Evolutionary conservation across 1,140 invertebrate species (phyloP).

Genomic region (Conus ventricosus): DNA sequence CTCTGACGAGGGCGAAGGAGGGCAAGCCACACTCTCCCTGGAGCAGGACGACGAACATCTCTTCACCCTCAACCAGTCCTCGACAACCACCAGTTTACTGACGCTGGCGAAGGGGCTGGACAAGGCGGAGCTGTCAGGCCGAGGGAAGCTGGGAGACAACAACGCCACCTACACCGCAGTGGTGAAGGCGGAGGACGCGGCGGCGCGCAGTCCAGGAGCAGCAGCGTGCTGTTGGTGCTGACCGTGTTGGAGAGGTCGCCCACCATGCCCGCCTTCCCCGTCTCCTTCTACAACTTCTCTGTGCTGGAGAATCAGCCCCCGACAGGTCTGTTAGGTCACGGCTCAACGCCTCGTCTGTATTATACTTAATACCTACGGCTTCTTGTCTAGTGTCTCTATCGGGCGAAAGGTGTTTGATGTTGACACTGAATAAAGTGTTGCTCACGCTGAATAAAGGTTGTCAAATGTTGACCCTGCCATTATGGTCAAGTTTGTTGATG

Average conservation of each 20-base stretch:
- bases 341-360: too few relatives aligned
- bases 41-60: constrained; percentile 10
- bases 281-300: constrained; percentile 87
- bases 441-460: too few relatives aligned
- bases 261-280: constrained; percentile 85
- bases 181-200: constrained; percentile 76
- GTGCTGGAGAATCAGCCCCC: constrained; percentile 84
- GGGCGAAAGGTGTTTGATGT: too few relatives aligned
- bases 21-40: constrained; percentile 79
- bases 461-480: too few relatives aligned
- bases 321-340: not conserved
- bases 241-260: constrained; percentile 80
- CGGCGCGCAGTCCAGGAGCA: constrained; percentile 58
- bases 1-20: constrained; percentile 76
- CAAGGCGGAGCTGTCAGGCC: constrained; percentile 20
- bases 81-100: constrained; percentile 88
- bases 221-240: constrained; percentile 32
- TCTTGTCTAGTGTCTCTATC: too few relatives aligned
- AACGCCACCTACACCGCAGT: constrained; percentile 18
- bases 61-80: constrained; percentile 87
- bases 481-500: too few relatives aligned
- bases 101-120: constrained; percentile 84
- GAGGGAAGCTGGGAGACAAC: constrained; percentile 17
- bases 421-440: too few relatives aligned
- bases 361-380: too few relatives aligned